Evolutionary conservation across 2,888 invertebrate genomes (phyloP).

Genomic region (Julus scandinavius): DNA sequence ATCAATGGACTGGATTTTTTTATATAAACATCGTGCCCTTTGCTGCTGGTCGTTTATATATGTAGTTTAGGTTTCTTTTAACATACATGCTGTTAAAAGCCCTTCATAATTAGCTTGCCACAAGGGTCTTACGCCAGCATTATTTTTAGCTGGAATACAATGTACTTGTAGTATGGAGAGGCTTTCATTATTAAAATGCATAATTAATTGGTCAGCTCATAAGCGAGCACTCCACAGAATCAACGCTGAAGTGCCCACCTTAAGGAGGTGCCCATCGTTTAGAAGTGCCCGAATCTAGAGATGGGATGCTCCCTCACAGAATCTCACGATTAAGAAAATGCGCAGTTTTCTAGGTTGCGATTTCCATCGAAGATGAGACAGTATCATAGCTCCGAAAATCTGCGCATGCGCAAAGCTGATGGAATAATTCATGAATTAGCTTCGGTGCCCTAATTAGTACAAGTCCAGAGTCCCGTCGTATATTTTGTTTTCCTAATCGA

Average conservation of each 20-base stretch:
- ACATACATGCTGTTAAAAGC: background rate
- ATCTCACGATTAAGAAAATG: background rate
- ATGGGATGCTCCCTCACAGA: background rate
- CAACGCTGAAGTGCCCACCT: background rate
- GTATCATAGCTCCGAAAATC: background rate
- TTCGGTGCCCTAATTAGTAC: conserved; percentile 2
- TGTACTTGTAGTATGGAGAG: background rate
- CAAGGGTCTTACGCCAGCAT: background rate
- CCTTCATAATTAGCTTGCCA: background rate
- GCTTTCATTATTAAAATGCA: background rate
- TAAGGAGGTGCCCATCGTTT: background rate
- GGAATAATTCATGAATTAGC: conserved; percentile 33
- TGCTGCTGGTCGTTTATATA: background rate
- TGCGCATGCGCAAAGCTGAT: background rate
- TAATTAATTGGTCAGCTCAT: background rate
- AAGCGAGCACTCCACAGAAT: background rate
- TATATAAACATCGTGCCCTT: too few species aligned
- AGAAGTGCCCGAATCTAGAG: background rate
- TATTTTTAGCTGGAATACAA: too few species aligned
- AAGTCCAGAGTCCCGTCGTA: background rate
- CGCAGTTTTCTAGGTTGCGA: background rate
- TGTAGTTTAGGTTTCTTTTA: background rate
- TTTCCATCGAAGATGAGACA: background rate
- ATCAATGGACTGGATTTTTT: background rate
- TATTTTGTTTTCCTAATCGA: background rate